Conservation (phyloP, 2,113 vertebrate species). For the Indri indri region DNA sequence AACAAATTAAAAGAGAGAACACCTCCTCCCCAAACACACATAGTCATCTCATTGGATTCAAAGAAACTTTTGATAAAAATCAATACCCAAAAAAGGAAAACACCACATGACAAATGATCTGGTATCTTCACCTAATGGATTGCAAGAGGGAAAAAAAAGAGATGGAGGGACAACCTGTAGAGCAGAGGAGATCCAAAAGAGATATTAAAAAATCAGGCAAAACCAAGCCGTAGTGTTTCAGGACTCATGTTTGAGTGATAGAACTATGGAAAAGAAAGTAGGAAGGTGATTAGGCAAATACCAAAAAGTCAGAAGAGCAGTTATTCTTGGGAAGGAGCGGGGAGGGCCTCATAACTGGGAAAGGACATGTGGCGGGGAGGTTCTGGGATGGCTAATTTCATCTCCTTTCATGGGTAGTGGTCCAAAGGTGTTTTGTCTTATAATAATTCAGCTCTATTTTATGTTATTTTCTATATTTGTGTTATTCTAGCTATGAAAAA, state of each 20-base stretch:
- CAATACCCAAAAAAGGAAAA: background rate
- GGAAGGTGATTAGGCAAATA: background rate
- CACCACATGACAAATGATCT: background rate
- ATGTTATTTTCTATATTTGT: background rate
- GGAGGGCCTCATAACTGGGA: background rate
- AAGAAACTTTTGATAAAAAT: conserved; percentile 37
- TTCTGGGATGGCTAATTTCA: background rate
- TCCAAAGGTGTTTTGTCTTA: background rate
- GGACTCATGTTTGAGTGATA: background rate
- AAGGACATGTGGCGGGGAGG: background rate
- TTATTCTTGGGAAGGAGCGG: background rate
- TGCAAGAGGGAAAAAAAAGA: background rate
- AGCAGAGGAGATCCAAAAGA: background rate
- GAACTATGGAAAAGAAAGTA: background rate
- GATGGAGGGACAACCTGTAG: background rate
- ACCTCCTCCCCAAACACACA: background rate
- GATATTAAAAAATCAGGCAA: background rate
- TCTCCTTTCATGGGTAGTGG: background rate
- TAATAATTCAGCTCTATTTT: background rate
- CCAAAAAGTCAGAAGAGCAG: background rate
- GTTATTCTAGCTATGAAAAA: conserved; percentile 37
- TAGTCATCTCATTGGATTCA: conserved; percentile 22
- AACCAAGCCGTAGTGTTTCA: background rate
- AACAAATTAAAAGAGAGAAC: conserved; percentile 28
- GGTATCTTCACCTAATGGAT: background rate